phyloP scores from a whole-genome alignment of 1,140 invertebrate species.

The Diachasma alloeum region DNA sequence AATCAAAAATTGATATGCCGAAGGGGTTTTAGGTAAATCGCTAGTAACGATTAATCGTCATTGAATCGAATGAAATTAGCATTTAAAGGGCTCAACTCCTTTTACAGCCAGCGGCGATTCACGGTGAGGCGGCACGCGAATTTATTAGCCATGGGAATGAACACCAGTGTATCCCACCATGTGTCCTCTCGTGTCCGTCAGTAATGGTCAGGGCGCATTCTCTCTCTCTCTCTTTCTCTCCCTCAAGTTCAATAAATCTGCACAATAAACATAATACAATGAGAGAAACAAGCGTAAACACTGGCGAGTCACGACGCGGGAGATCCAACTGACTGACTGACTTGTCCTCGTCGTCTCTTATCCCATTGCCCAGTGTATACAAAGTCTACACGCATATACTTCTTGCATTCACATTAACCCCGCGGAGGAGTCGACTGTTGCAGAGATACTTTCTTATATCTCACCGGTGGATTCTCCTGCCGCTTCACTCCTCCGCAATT shows the following conservation, averaged over 20 bases:
- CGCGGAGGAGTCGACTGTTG: background rate
- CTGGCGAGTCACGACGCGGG: background rate
- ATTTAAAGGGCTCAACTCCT: slow-evolving; percentile 37
- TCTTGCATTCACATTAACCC: background rate
- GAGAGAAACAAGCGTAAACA: background rate
- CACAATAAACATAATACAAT: background rate
- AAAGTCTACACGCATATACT: background rate
- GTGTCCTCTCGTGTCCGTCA: slow-evolving; percentile 20
- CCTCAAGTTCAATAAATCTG: background rate
- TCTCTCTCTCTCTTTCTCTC: background rate
- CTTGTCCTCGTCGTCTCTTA: background rate
- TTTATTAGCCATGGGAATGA: slow-evolving; percentile 34
- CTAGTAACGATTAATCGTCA: slow-evolving; percentile 31
- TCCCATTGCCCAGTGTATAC: background rate
- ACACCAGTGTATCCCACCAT: slow-evolving; percentile 25
- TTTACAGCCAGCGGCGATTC: slow-evolving; percentile 22
- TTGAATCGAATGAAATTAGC: slow-evolving; percentile 33
- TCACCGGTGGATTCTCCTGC: background rate
- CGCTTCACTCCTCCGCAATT: background rate
- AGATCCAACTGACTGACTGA: background rate
- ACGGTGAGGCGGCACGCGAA: slow-evolving; percentile 26
- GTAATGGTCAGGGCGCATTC: background rate
- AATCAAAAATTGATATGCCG: background rate
- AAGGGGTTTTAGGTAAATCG: slow-evolving; percentile 29
- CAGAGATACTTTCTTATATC: slow-evolving; percentile 3